A percentile compares a stretch with the other conserved stretches of the same genome.
phyloP scores from a whole-genome alignment of 2,797 vertebrate genomes.

The Clarias pachynema region DNA sequence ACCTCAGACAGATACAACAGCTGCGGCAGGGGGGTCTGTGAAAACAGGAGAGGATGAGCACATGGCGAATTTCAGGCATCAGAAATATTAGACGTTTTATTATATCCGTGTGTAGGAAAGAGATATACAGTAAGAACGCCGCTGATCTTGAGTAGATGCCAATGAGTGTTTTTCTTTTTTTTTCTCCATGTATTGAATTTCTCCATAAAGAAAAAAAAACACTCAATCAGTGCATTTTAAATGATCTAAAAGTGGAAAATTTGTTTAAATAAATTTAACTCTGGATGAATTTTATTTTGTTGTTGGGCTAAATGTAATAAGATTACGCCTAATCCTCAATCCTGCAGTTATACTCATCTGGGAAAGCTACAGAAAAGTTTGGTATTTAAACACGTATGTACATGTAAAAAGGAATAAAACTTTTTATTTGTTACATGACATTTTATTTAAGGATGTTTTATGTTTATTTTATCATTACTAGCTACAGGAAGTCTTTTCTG shows the following conservation, averaged over 20 bases:
- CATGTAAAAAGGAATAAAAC: neutral
- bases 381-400: neutral
- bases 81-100: neutral
- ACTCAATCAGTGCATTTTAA: neutral
- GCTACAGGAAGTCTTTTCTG: too few species aligned
- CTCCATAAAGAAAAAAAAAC: neutral
- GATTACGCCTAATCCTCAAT: neutral
- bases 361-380: neutral
- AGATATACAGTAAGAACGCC: neutral
- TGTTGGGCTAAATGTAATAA: neutral
- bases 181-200: neutral
- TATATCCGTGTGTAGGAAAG: neutral
- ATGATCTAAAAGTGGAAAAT: neutral
- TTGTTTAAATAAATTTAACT: neutral
- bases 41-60: slow-evolving; percentile 1
- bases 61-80: slow-evolving; percentile 17
- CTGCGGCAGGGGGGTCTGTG: slow-evolving; percentile 17
- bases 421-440: neutral
- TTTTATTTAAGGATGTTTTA: neutral
- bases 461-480: neutral
- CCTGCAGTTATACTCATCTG: neutral
- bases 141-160: neutral
- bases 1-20: slow-evolving; percentile 57
- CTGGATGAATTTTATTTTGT: neutral
- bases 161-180: neutral